Evolutionary conservation across 53 echinoderm and acorn worm genomes (phyloP).

Genomic region (Henricia sp.): DNA sequence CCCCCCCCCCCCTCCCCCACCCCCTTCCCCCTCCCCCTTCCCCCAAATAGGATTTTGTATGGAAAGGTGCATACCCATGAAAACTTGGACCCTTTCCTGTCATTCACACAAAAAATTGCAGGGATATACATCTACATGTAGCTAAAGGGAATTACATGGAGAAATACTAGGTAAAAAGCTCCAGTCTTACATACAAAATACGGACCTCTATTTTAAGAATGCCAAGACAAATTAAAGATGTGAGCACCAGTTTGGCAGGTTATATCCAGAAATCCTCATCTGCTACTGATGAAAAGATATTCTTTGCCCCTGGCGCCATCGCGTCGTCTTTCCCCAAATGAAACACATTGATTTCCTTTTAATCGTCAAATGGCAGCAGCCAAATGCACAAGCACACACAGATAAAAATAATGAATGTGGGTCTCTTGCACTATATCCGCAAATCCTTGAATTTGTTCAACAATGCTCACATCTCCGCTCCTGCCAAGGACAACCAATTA

Average conservation of each 20-base stretch:
- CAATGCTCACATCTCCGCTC: neutral
- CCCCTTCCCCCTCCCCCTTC: no score
- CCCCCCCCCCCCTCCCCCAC: no score
- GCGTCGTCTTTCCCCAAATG: neutral
- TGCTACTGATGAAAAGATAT: neutral
- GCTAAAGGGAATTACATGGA: no score
- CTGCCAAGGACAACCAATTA: slow-evolving; percentile 9
- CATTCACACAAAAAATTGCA: neutral
- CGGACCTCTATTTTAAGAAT: no score
- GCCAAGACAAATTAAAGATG: no score
- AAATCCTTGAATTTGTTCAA: neutral
- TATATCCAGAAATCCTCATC: neutral
- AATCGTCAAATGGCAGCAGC: neutral
- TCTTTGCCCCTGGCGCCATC: slow-evolving; percentile 10
- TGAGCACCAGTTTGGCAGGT: no score
- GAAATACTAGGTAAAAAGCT: no score
- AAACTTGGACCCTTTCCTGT: no score
- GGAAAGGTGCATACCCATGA: neutral
- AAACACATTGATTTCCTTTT: slow-evolving; percentile 4
- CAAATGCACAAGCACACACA: neutral
- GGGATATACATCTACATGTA: neutral
- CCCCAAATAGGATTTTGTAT: neutral
- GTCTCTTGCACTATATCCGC: slow-evolving; percentile 22
- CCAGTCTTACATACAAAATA: no score
- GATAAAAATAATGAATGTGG: neutral